Evolutionary conservation across 2,888 invertebrate genomes (phyloP).

Genomic region (Galeopsomyia nigrocyanea): DNA sequence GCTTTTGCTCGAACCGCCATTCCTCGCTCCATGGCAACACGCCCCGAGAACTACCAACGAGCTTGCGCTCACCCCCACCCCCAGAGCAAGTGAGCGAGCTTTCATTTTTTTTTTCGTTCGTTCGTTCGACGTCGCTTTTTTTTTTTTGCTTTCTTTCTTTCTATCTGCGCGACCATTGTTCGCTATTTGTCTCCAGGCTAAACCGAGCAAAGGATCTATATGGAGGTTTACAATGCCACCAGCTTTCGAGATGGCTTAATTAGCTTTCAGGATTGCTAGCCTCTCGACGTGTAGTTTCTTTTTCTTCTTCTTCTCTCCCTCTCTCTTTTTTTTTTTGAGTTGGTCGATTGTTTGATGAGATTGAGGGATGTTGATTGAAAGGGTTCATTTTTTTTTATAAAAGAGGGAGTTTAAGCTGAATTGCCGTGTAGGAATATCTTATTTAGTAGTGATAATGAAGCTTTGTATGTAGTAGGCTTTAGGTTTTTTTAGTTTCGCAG

Average conservation of each 20-base stretch:
- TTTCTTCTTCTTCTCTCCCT: not conserved
- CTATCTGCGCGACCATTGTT: slow-evolving; percentile 1
- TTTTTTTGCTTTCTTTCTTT: slow-evolving; percentile 4
- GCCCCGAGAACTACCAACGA: slow-evolving; percentile 14
- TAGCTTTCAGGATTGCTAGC: not conserved
- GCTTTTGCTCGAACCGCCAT: slow-evolving; percentile 11
- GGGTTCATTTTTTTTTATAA: too few relatives aligned
- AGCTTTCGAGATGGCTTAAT: slow-evolving; percentile 15
- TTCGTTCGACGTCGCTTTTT: not conserved
- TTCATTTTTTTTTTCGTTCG: not conserved
- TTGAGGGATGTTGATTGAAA: too few relatives aligned
- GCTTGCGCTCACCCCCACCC: slow-evolving; percentile 7
- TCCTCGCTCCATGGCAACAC: slow-evolving; percentile 37
- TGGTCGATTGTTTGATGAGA: too few relatives aligned
- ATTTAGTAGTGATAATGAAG: too few relatives aligned
- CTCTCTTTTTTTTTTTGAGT: too few relatives aligned
- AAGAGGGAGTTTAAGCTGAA: too few relatives aligned
- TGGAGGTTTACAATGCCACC: not conserved
- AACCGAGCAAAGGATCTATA: slow-evolving; percentile 24
- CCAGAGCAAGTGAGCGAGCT: not conserved
- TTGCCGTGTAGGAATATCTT: too few relatives aligned
- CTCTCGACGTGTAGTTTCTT: not conserved
- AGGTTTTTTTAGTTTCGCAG: too few relatives aligned
- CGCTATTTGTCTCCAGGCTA: slow-evolving; percentile 36
- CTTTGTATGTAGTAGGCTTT: too few relatives aligned